A percentile compares a stretch with the other conserved stretches of the same genome.
These are phyloP conservation scores for Diorhabda elongata DNA, from an alignment of 1,140 invertebrate species.

Conservation along the genomic window DNA sequence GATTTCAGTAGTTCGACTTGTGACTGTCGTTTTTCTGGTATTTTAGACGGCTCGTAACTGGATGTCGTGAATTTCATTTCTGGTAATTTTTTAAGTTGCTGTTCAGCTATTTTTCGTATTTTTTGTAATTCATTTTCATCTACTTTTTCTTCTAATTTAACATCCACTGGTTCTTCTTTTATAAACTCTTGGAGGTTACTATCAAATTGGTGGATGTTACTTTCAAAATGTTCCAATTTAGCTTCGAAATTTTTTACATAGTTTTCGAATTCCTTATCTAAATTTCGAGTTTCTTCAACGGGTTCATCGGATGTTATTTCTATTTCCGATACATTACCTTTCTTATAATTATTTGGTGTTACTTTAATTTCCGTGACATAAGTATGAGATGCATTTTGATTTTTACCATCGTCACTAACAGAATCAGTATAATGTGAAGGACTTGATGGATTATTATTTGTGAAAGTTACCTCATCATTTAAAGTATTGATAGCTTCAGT, in stretches of 20 bases:
- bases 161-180: slow-evolving; percentile 21
- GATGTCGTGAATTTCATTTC: slow-evolving; percentile 58
- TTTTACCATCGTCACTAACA: slow-evolving; percentile 17
- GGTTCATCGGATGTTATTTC: slow-evolving; percentile 28
- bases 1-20: slow-evolving; percentile 48
- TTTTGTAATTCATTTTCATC: slow-evolving; percentile 42
- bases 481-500: slow-evolving; percentile 34
- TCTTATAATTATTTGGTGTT: slow-evolving; percentile 28
- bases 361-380: slow-evolving; percentile 47
- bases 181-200: slow-evolving; percentile 27
- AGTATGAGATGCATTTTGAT: slow-evolving; percentile 30
- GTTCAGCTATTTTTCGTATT: slow-evolving; percentile 44
- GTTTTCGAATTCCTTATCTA: slow-evolving; percentile 41
- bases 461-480: slow-evolving; percentile 32
- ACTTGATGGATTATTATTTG: background rate
- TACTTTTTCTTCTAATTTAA: slow-evolving; percentile 31
- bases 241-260: slow-evolving; percentile 42
- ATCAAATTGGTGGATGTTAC: slow-evolving; percentile 37
- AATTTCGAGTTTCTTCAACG: slow-evolving; percentile 22
- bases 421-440: background rate
- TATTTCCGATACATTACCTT: slow-evolving; percentile 36
- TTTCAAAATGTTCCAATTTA: slow-evolving; percentile 34
- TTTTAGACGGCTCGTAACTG: slow-evolving; percentile 53
- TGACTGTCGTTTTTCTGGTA: slow-evolving; percentile 49
- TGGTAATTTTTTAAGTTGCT: slow-evolving; percentile 44